Percentiles rank a stretch among this genome's conserved stretches.
Evolutionary conservation across 2,113 vertebrate genomes (phyloP).

Genomic region (Limnothrissa miodon): DNA sequence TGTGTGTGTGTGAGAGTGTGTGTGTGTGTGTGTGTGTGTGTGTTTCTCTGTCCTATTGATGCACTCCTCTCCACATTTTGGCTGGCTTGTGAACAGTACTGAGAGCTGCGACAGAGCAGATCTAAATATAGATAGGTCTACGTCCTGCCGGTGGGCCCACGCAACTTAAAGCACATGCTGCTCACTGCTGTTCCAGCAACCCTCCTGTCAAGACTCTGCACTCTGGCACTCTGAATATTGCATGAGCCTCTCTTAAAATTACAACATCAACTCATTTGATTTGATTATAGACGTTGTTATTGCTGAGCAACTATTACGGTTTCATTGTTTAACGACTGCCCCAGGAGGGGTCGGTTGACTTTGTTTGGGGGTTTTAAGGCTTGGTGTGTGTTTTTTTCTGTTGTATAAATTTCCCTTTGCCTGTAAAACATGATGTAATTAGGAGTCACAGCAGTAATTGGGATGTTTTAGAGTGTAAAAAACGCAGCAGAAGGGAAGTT

Average conservation of each 20-base stretch:
- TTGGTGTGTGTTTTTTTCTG: conserved; percentile 9
- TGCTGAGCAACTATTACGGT: background rate
- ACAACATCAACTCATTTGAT: background rate
- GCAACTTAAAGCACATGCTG: conserved; percentile 46
- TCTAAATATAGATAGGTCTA: conserved; percentile 69
- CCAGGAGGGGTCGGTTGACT: background rate
- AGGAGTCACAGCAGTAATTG: background rate
- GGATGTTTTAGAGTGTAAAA: background rate
- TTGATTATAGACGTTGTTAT: conserved; percentile 3
- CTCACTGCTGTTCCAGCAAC: conserved; percentile 27
- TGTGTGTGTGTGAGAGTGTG: background rate
- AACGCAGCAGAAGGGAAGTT: background rate
- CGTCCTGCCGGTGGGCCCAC: conserved; percentile 49
- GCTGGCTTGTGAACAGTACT: conserved; percentile 48
- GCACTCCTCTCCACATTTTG: background rate
- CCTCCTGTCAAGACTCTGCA: conserved; percentile 40
- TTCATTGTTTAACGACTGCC: background rate
- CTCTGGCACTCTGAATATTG: conserved; percentile 13
- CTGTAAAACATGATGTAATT: conserved; percentile 8
- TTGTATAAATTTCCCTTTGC: background rate
- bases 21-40: conserved; percentile 7
- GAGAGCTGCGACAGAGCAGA: conserved; percentile 57
- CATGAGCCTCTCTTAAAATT: conserved; percentile 3
- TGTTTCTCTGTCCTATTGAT: background rate
- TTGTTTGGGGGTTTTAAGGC: background rate